Percentiles rank a stretch among this genome's conserved stretches.
Evolutionary conservation across 1,140 invertebrate genomes (phyloP).

Genomic region (Drosophila kohkoa): DNA sequence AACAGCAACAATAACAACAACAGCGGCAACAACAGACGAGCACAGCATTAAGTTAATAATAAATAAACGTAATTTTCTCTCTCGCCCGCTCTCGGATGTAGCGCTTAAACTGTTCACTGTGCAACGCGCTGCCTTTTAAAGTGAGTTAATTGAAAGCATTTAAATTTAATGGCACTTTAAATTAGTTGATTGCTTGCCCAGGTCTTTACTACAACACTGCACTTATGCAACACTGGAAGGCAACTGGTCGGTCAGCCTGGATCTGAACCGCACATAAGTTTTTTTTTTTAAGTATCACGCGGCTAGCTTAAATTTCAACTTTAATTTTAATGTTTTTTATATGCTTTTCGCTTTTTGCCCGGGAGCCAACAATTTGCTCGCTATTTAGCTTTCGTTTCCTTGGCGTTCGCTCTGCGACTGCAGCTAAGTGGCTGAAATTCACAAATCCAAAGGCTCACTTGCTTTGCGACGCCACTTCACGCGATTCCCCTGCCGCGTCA

Average conservation of each 20-base stretch:
- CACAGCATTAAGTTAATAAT: slow-evolving; percentile 73
- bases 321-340: slow-evolving; percentile 12
- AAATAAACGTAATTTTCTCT: slow-evolving; percentile 76
- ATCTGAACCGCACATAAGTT: slow-evolving; percentile 4
- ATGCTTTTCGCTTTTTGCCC: slow-evolving; percentile 4
- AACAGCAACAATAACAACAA: slow-evolving; percentile 28
- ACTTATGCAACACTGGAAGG: slow-evolving; percentile 44
- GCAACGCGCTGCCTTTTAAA: slow-evolving; percentile 46
- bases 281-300: no score
- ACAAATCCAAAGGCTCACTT: slow-evolving; percentile 40
- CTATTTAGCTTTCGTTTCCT: slow-evolving; percentile 67
- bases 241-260: slow-evolving; percentile 3
- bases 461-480: not conserved
- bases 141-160: slow-evolving; percentile 80
- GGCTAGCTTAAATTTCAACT: slow-evolving; percentile 12
- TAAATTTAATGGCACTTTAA: slow-evolving; percentile 82
- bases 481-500: slow-evolving; percentile 7
- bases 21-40: slow-evolving; percentile 1
- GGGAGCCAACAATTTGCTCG: slow-evolving; percentile 23
- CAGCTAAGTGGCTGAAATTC: slow-evolving; percentile 40
- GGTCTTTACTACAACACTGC: slow-evolving; percentile 20
- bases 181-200: slow-evolving; percentile 71
- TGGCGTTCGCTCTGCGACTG: slow-evolving; percentile 75
- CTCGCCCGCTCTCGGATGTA: slow-evolving; percentile 28
- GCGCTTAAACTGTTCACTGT: slow-evolving; percentile 24